phyloP scores from a whole-genome alignment of 2,113 vertebrate genomes.

The Clupea harengus region DNA sequence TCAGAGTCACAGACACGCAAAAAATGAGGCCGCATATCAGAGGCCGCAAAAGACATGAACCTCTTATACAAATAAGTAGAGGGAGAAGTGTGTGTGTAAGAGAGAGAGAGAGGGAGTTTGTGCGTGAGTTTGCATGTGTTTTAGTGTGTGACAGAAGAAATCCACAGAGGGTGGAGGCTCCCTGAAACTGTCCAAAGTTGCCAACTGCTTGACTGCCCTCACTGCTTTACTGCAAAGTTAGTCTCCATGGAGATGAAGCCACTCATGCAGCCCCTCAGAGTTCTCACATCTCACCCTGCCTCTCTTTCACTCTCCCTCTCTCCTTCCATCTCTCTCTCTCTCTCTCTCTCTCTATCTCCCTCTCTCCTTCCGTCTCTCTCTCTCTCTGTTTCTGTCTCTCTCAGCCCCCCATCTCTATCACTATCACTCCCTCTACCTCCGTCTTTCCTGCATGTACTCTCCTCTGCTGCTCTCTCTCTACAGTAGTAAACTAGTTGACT shows the following conservation, averaged over 20 bases:
- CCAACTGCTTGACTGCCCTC: neutral
- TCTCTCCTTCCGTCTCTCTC: too few species aligned
- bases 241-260: conserved; percentile 14
- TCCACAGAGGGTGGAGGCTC: neutral
- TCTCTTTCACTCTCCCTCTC: conserved; percentile 9
- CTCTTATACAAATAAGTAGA: too few species aligned
- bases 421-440: neutral
- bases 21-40: too few species aligned
- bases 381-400: too few species aligned
- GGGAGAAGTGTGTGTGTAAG: neutral
- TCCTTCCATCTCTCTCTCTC: neutral
- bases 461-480: too few species aligned
- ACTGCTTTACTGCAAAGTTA: neutral
- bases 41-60: too few species aligned
- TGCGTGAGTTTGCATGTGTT: neutral
- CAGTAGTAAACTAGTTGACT: neutral
- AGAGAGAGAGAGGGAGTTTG: too few species aligned
- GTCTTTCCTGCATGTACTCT: too few species aligned
- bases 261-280: conserved; percentile 21
- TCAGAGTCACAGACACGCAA: too few species aligned
- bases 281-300: neutral
- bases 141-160: neutral
- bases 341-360: too few species aligned
- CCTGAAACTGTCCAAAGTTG: neutral
- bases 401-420: neutral